phyloP scores from a whole-genome alignment of 2,113 vertebrate species.

The Perca schrenkii region DNA sequence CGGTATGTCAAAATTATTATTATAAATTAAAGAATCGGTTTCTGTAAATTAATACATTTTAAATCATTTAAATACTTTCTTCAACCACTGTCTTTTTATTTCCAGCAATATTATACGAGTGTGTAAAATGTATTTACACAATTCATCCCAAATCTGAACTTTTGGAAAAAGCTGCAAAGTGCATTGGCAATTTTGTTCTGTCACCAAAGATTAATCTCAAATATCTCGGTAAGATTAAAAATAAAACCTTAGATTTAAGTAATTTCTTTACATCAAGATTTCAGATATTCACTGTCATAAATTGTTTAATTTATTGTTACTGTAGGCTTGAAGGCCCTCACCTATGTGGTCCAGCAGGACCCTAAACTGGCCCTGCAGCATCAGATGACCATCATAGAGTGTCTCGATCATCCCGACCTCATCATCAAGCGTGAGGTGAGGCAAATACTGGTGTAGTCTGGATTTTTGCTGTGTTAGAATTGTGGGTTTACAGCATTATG shows the following conservation, averaged over 20 bases:
- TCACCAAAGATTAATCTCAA: constrained; percentile 98
- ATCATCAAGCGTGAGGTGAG: constrained; percentile 97
- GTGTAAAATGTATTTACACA: constrained; percentile 95
- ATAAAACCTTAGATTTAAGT: not conserved
- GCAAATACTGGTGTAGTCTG: not conserved
- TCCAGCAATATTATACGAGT: constrained; percentile 96
- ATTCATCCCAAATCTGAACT: constrained; percentile 94
- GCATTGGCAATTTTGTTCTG: constrained; percentile 97
- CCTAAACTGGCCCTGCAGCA: constrained; percentile 95
- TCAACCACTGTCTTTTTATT: constrained; percentile 17
- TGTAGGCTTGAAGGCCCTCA: constrained; percentile 93
- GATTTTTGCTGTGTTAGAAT: not conserved
- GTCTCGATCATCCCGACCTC: constrained; percentile 94
- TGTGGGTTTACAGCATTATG: not conserved
- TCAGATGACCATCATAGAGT: constrained; percentile 99
- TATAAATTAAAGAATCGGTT: not conserved
- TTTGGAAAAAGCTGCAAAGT: constrained; percentile 95
- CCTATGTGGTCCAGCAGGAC: constrained; percentile 96
- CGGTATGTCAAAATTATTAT: constrained; percentile 81
- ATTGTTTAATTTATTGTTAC: not conserved
- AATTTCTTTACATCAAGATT: constrained; percentile 11
- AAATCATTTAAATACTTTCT: not conserved
- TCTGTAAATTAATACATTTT: not conserved
- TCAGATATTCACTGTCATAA: not conserved
- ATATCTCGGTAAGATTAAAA: constrained; percentile 91